phyloP scores from a whole-genome alignment of 2,888 invertebrate genomes.

The Pterostichus niger region DNA sequence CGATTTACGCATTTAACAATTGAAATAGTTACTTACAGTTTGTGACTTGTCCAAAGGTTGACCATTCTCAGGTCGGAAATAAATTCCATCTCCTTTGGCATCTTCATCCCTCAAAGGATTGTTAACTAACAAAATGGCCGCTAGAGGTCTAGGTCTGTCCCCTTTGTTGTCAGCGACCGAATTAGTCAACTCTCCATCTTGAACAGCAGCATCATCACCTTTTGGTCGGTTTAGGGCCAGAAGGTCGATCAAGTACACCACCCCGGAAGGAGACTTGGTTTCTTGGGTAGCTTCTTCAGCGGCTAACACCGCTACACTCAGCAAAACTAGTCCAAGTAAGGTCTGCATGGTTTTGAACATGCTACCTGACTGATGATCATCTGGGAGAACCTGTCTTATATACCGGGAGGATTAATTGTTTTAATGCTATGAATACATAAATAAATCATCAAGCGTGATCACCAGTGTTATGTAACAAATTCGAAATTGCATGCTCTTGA shows the following conservation, averaged over 20 bases:
- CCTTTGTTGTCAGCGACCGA: constrained; percentile 21
- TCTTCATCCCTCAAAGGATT: constrained; percentile 69
- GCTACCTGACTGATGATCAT: constrained; percentile 30
- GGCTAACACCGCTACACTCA: constrained; percentile 27
- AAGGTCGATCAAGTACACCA: constrained; percentile 60
- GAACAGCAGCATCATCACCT: neutral
- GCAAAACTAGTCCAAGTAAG: constrained; percentile 40
- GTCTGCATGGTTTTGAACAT: constrained; percentile 53
- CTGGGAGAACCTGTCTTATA: constrained; percentile 30
- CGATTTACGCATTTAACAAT: neutral
- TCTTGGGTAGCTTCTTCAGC: constrained; percentile 46
- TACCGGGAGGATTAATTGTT: constrained; percentile 42
- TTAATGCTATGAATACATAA: constrained; percentile 59
- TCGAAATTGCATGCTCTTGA: constrained; percentile 60
- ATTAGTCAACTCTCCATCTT: constrained; percentile 17
- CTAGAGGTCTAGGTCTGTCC: constrained; percentile 21
- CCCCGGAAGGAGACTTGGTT: constrained; percentile 15
- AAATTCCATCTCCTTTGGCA: constrained; percentile 73
- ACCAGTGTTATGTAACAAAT: constrained; percentile 61
- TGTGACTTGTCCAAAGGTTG: constrained; percentile 71
- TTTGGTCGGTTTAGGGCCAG: constrained; percentile 11
- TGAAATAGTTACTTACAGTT: constrained; percentile 67
- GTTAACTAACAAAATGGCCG: constrained; percentile 58
- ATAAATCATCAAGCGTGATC: constrained; percentile 59
- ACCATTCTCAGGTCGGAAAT: constrained; percentile 73